Evolutionary conservation across 2,797 vertebrate species (phyloP).

Genomic region (Spheniscus humboldti): DNA sequence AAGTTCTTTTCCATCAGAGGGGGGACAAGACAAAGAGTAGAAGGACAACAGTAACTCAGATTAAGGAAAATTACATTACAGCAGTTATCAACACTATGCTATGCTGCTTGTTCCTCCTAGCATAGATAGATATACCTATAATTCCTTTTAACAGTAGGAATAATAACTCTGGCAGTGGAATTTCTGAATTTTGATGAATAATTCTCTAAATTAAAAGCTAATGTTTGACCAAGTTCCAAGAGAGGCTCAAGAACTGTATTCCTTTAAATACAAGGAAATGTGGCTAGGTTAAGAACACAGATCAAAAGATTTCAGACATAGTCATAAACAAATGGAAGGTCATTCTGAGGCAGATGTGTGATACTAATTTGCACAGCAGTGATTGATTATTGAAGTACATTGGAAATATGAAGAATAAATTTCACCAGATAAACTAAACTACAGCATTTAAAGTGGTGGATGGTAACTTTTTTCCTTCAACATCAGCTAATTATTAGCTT

Average conservation of each 20-base stretch:
- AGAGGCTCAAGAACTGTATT: background rate
- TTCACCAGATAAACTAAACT: background rate
- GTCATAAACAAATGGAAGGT: background rate
- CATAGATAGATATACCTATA: background rate
- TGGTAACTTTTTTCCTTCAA: background rate
- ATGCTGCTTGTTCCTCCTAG: background rate
- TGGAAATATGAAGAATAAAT: background rate
- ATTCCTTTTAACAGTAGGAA: background rate
- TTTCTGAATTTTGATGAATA: background rate
- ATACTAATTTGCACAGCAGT: background rate
- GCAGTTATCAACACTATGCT: background rate
- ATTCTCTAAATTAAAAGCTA: background rate
- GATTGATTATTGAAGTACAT: background rate
- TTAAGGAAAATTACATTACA: background rate
- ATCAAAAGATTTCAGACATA: background rate
- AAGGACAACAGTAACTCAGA: background rate
- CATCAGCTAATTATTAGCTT: background rate
- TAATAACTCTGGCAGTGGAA: background rate
- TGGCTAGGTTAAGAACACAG: background rate
- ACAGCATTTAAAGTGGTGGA: background rate
- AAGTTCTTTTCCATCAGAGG: background rate
- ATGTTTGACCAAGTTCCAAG: background rate
- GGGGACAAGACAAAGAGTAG: background rate
- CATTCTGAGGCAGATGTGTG: background rate
- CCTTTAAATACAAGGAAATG: background rate